A percentile compares a stretch with the other conserved stretches of the same genome.
Conservation (phyloP, 2,888 invertebrate genomes). For the Leptinotarsa tumamoca region DNA sequence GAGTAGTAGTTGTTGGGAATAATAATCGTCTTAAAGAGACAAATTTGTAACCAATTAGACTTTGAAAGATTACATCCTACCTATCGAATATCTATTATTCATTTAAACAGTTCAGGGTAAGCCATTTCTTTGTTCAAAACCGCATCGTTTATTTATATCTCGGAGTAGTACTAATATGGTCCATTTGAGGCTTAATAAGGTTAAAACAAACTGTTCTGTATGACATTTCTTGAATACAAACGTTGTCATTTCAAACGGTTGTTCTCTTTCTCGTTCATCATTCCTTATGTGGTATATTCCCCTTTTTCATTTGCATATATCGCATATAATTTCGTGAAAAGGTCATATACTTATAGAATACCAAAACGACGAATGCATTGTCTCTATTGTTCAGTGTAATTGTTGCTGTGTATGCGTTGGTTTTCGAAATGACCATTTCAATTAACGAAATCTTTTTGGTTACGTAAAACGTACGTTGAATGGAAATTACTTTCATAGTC, state of each 20-base stretch:
- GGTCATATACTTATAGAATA: constrained; percentile 1
- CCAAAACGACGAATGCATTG: neutral
- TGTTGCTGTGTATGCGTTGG: neutral
- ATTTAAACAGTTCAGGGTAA: neutral
- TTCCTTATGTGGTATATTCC: neutral
- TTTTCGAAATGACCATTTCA: neutral
- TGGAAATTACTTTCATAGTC: neutral
- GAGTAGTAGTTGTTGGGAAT: neutral
- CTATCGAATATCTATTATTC: neutral
- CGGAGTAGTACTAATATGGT: constrained; percentile 22
- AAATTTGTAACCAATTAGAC: constrained; percentile 3
- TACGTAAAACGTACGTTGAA: neutral
- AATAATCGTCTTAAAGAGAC: neutral
- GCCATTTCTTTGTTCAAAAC: neutral
- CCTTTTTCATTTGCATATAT: neutral
- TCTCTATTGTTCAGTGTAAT: neutral
- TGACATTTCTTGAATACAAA: constrained; percentile 39
- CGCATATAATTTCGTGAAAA: neutral
- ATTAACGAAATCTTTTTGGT: neutral
- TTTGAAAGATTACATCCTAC: neutral
- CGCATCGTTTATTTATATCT: constrained; percentile 4
- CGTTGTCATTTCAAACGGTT: constrained; percentile 23
- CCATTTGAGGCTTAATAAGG: constrained; percentile 35
- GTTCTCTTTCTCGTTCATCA: constrained; percentile 2
- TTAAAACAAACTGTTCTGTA: constrained; percentile 40